phyloP scores from a whole-genome alignment of 2,113 vertebrate genomes.

The Sprattus sprattus region DNA sequence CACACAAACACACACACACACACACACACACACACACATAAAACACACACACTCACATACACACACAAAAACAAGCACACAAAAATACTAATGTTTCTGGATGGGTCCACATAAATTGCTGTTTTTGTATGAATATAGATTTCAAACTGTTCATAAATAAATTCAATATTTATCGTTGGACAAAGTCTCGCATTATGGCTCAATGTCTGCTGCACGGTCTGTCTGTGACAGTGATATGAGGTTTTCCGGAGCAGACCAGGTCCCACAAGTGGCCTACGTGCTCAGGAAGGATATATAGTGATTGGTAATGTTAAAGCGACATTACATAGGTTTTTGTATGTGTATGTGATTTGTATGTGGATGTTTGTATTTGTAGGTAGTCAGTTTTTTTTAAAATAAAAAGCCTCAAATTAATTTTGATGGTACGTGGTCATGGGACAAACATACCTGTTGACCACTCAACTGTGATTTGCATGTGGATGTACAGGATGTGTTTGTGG shows the following conservation, averaged over 20 bases:
- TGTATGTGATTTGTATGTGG: background rate
- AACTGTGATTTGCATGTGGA: background rate
- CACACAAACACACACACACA: background rate
- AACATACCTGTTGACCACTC: background rate
- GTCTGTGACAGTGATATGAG: background rate
- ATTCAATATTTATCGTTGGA: background rate
- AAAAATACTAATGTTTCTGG: background rate
- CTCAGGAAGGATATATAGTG: background rate
- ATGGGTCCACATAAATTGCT: background rate
- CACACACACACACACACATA: background rate
- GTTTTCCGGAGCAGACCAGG: background rate
- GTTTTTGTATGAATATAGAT: background rate
- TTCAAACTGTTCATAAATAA: constrained; percentile 6
- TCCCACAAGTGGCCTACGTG: background rate
- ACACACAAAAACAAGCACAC: background rate
- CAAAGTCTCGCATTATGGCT: background rate
- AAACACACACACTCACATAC: background rate
- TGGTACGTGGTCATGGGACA: background rate
- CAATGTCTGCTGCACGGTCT: background rate
- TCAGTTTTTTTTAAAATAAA: background rate
- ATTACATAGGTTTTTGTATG: background rate
- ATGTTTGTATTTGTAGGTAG: background rate
- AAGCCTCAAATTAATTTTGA: background rate
- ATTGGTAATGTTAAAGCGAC: background rate
- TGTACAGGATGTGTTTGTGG: background rate